These are phyloP conservation scores for Dexiosoma caninum DNA, from an alignment of 2,888 invertebrate genomes.

Conservation along the genomic window DNA sequence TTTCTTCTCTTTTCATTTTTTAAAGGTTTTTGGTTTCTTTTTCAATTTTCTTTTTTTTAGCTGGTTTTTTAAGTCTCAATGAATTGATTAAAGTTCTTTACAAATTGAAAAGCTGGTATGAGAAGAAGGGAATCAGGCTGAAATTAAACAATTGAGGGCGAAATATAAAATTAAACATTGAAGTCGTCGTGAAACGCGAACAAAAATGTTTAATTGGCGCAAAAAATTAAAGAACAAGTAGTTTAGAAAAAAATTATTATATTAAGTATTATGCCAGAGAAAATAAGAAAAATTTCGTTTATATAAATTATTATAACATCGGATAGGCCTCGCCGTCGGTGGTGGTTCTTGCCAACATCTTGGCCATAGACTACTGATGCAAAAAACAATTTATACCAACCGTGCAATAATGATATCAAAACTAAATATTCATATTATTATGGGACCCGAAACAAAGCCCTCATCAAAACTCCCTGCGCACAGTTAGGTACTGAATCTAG, in stretches of 20 bases:
- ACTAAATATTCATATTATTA: too few relatives aligned
- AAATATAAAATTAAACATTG: background rate
- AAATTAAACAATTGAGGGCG: constrained; percentile 1
- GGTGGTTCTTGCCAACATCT: too few relatives aligned
- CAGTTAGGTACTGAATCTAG: too few relatives aligned
- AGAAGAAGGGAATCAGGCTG: background rate
- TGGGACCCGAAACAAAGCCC: too few relatives aligned
- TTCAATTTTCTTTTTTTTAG: background rate
- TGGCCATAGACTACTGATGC: too few relatives aligned
- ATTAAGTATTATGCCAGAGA: too few relatives aligned
- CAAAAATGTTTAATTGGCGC: background rate
- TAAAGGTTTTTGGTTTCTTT: background rate
- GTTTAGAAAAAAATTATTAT: background rate
- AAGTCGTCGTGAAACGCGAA: background rate
- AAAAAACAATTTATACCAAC: too few relatives aligned
- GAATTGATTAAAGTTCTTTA: constrained; percentile 30
- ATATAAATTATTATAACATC: too few relatives aligned
- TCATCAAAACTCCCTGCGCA: too few relatives aligned
- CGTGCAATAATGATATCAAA: too few relatives aligned
- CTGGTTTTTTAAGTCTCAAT: background rate
- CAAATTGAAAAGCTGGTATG: background rate
- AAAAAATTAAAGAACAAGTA: background rate
- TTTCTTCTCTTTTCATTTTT: constrained; percentile 19
- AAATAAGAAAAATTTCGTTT: too few relatives aligned
- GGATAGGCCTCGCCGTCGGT: too few relatives aligned